Evolutionary conservation across 2,797 vertebrate species (phyloP).

Genomic region (Melanotaenia maccullochi): DNA sequence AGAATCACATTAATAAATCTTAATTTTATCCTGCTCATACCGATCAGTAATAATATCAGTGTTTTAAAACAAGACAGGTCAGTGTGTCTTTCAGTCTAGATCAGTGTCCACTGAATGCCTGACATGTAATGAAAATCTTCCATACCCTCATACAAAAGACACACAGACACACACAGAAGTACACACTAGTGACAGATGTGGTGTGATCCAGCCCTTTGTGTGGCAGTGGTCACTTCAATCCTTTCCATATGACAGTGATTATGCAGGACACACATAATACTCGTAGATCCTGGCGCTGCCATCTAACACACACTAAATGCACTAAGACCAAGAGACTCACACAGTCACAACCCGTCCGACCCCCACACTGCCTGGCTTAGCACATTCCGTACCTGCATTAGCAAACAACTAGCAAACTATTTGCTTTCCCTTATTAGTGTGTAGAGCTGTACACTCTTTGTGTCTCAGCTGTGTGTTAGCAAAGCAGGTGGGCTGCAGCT

Average conservation of each 20-base stretch:
- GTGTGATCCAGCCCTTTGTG: constrained; percentile 70
- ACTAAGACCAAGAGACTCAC: constrained; percentile 31
- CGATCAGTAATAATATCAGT: constrained; percentile 20
- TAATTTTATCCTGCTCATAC: neutral
- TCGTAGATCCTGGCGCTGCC: constrained; percentile 88
- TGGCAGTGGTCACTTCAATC: constrained; percentile 87
- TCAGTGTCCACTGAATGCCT: constrained; percentile 4
- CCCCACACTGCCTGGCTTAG: constrained; percentile 83
- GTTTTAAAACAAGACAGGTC: constrained; percentile 3
- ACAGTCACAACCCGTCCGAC: constrained; percentile 25
- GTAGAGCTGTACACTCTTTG: constrained; percentile 34
- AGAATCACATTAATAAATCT: constrained; percentile 1
- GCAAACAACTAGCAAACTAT: constrained; percentile 86
- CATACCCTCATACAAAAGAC: constrained; percentile 6
- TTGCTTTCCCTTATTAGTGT: constrained; percentile 73
- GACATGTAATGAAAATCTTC: constrained; percentile 9
- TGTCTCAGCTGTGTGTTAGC: constrained; percentile 32
- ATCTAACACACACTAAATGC: constrained; percentile 77
- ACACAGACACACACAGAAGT: constrained; percentile 13
- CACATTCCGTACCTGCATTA: constrained; percentile 91
- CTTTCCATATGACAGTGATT: constrained; percentile 97
- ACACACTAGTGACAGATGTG: constrained; percentile 55
- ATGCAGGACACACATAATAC: constrained; percentile 86
- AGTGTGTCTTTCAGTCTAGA: neutral
- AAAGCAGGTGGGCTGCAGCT: constrained; percentile 33